Evolutionary conservation across 2,888 invertebrate genomes (phyloP), one percentile per base, ranked within the genome.

Genomic region (Acronicta aceris): DNA sequence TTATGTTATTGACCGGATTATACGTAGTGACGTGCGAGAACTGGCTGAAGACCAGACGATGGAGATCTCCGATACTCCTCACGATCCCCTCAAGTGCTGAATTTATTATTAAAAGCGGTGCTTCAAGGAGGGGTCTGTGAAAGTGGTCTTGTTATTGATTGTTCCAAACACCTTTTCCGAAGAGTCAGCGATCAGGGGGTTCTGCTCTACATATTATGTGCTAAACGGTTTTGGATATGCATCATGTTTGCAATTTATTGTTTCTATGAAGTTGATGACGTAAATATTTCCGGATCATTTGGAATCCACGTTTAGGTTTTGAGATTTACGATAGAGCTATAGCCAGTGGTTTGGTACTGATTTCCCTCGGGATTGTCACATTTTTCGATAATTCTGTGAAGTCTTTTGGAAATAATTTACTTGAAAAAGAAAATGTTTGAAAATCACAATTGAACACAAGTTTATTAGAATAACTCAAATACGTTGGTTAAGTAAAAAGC

Each of bases 1-100:
- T 91, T 92, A 92, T 92, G 91, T 91, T 92, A 92, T 91, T 92
- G 91, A 91, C 91, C 92, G 89, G 89, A 90, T 92, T 93, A 92
- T 91, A 85, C 81, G 82, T 84, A 87, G 84, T 91, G 92, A 92
- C 91, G 89, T 89, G 89, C 82, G 87, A 89, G 86, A 87, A 83
- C 83, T 81, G 83, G 79, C 76, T 81, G 78, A 76, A 77, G 76
- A 77, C 92, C 90, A 91, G 76, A 49, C 46, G 73, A 78, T 25
- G 25, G 12, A 83, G 92, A 88, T 59, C 90, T 74, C 74, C 73
- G 69, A 72, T 76, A 78, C 79, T 78, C 70, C 71, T 72, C 66
- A 65, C 67, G 67, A 69, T 55, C 64, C 68, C 71, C 76, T 74
- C 75, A 81, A 81, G 71, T 66, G 58, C 71, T 60, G 64, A 68